Evolutionary conservation across 1,140 invertebrate genomes (phyloP), one percentile per base, ranked within the genome.

Genomic region (Drosophila saltans): DNA sequence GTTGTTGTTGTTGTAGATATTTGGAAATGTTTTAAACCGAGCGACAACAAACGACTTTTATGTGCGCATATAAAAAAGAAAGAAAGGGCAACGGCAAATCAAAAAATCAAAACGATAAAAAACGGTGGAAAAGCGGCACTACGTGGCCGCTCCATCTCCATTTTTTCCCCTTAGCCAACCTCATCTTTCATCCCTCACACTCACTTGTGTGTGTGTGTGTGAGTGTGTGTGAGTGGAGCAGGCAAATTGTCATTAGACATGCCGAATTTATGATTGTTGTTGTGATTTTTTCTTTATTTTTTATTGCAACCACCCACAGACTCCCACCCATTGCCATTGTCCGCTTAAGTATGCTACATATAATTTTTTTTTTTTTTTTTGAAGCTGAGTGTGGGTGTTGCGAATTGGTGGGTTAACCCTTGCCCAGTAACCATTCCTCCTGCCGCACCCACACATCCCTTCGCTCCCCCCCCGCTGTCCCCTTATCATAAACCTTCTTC

Each of bases 211-310:
- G 9, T 28, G 21, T 55, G n/a, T 55, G 45, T 45, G 21, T 55
- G n/a, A 43, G 45, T 45, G 57, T 30, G 63, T 52, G 3, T 36
- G 43, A 41, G 65, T 56, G 69, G 55, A 58, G 59, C 43, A 84
- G 61, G 71, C 66, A 85, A 85, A 85, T 85, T 88, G 84, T 89
- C 84, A 89, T 89, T 89, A 89, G 84, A 89, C 84, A 89, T 89
- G 85, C 81, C 85, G 78, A 89, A 89, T 89, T 89, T 89, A 89
- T 89, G 84, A 84, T 89, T 71, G 80, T 75, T 78, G 74, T 72
- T 89, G 81, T 89, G 84, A 89, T 89, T 88, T 88, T 69, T 67
- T 60, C 58, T 60, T 7, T 66, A 62, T 66, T 30, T 58, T 67
- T 67, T 43, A 26, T 57, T 30, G 55, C 57, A 55, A 24, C 33